Evolutionary conservation across 2,797 vertebrate species (phyloP), one percentile per base, ranked within the genome.

Genomic region (Enteromius anoplus): DNA sequence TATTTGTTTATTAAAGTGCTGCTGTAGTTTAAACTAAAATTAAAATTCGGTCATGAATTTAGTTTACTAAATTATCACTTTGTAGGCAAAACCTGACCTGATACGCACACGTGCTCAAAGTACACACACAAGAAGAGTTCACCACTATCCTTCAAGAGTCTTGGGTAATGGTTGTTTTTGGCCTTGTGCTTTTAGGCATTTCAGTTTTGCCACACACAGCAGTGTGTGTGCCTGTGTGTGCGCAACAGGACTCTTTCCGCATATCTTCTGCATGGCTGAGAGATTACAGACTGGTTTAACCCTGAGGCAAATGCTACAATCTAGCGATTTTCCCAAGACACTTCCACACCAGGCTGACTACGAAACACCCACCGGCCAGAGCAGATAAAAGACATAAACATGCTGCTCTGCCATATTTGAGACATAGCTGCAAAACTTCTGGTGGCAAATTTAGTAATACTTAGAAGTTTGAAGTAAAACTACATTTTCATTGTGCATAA

Each of bases 261-360:
- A 55, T 42, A 53, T 68, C 71, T 84, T 83, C 78, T 80, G 77
- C 71, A 81, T 77, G 85, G 70, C 75, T 83, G 70, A 75, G 23
- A 75, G 51, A 86, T 83, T 75, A 26, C 70, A 75, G 58, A 45
- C 55, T 75, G 55, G 45, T 78, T 80, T 72, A 70, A 62, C 53
- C 68, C 58, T 21, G 80, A 75, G 42, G 80, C 76, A 65, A 64
- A 75, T 64, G 1, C 65, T 71, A 51, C 80, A 64, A 15, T 71
- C 66, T 51, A 53, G 64, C 1, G 2, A 19, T 65, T 71, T 69
- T 60, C 65, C 62, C 51, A 0, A 68, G 62, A 75, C 81, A 34
- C 26, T 45, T 65, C n/a, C 70, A 75, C 51, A 75, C 53, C 70
- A 51, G 29, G 76, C 60, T 78, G 45, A 78, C 76, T 66, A 45